phyloP scores from a whole-genome alignment of 2,797 vertebrate species.

The Gymnopithys bicolor region DNA sequence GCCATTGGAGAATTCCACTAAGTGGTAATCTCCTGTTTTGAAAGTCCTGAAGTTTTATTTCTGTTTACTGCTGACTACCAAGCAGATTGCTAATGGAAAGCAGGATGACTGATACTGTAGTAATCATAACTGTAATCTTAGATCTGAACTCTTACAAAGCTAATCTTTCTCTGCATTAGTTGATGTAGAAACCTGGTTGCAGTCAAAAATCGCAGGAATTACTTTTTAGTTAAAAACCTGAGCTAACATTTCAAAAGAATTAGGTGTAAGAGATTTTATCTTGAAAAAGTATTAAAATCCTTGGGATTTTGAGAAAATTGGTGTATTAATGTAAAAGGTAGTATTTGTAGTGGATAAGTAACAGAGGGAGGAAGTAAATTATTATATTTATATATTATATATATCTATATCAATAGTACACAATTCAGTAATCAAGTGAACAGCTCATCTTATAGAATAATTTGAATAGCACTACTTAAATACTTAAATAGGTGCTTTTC shows the following conservation, averaged over 20 bases:
- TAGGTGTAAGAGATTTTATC: not conserved
- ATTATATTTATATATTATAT: not conserved
- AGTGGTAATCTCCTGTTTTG: conserved; percentile 75
- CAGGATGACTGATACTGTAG: conserved; percentile 69
- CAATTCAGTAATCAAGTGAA: not conserved
- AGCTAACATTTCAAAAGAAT: not conserved
- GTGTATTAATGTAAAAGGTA: not conserved
- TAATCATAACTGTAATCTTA: conserved; percentile 70
- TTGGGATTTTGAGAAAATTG: not conserved
- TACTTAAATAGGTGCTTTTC: not conserved
- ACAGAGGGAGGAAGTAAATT: not conserved
- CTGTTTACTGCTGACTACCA: conserved; percentile 72
- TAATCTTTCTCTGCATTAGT: conserved; percentile 76
- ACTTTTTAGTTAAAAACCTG: conserved; percentile 48
- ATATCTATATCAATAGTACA: not conserved
- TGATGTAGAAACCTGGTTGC: conserved; percentile 55
- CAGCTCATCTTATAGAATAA: not conserved
- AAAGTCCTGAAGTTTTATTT: conserved; percentile 81
- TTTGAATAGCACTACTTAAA: not conserved
- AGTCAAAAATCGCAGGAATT: conserved; percentile 58
- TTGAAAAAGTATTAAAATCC: not conserved
- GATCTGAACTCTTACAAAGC: conserved; percentile 39
- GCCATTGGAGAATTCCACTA: conserved; percentile 72
- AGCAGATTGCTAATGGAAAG: conserved; percentile 74
- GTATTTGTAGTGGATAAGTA: not conserved